Conservation (phyloP, 2,888 invertebrate species). For the Micoletzkya japonica region DNA sequence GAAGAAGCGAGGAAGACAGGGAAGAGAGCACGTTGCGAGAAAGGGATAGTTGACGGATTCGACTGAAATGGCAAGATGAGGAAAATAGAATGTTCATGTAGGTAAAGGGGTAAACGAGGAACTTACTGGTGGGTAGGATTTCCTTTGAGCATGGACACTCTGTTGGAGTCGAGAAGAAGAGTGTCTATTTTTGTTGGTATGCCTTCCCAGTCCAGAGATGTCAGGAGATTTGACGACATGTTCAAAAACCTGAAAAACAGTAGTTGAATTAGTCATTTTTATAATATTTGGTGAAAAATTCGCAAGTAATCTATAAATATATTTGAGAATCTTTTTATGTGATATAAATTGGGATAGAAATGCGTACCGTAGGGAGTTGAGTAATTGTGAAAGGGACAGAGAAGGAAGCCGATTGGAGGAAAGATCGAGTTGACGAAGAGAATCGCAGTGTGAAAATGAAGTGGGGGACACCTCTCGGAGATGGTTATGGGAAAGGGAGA, state of each 20-base stretch:
- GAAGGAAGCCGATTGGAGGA: conserved; percentile 19
- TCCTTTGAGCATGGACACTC: conserved; percentile 40
- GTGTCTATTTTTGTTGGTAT: conserved; percentile 41
- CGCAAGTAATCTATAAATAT: neutral
- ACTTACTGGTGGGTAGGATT: conserved; percentile 13
- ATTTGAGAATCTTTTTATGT: neutral
- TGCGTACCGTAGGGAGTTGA: conserved; percentile 7
- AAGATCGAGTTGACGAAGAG: conserved; percentile 5
- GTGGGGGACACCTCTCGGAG: neutral
- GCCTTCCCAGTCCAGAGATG: conserved; percentile 38
- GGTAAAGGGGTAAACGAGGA: neutral
- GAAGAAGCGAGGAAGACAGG: conserved; percentile 29
- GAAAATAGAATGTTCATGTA: no score
- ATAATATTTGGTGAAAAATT: neutral
- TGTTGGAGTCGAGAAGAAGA: conserved; percentile 40
- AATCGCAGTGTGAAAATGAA: conserved; percentile 9
- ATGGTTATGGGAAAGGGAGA: conserved; percentile 49
- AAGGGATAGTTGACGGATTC: conserved; percentile 8
- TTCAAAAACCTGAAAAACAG: conserved; percentile 34
- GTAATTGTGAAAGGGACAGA: neutral
- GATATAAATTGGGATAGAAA: neutral
- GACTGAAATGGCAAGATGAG: neutral
- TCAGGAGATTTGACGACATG: conserved; percentile 39
- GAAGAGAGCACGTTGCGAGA: conserved; percentile 18
- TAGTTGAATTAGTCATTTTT: neutral